Conservation (phyloP, 2,888 invertebrate species). For the Aethes cnicana region DNA sequence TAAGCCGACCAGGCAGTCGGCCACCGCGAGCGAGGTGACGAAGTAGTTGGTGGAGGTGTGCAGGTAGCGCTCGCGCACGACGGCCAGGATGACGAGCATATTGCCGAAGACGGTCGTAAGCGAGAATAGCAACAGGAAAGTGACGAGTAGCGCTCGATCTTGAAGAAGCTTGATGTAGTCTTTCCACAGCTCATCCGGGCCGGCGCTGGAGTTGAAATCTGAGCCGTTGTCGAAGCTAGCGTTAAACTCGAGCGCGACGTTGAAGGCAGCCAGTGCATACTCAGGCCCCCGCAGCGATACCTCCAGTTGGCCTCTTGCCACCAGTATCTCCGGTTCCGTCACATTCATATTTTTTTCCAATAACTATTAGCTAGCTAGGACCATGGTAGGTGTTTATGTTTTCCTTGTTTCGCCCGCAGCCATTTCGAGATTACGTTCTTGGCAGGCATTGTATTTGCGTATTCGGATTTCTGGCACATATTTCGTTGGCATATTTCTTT, state of each 20-base stretch:
- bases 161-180: conserved; percentile 77
- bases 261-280: conserved; percentile 58
- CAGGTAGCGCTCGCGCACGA: conserved; percentile 94
- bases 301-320: conserved; percentile 74
- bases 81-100: conserved; percentile 95
- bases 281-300: conserved; percentile 60
- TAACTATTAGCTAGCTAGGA: conserved; percentile 68
- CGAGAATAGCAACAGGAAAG: conserved; percentile 92
- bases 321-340: conserved; percentile 62
- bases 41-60: conserved; percentile 99
- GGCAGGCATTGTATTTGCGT: conserved; percentile 72
- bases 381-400: conserved; percentile 76
- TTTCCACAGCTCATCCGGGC: conserved; percentile 64
- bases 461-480: conserved; percentile 68
- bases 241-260: conserved; percentile 62
- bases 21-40: conserved; percentile 97
- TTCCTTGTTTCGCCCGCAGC: conserved; percentile 75
- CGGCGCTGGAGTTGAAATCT: conserved; percentile 55
- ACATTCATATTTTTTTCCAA: conserved; percentile 75
- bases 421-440: conserved; percentile 78
- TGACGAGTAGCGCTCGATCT: conserved; percentile 89
- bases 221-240: conserved; percentile 58
- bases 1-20: conserved; percentile 97
- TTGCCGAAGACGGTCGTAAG: conserved; percentile 97
- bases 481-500: conserved; percentile 65